These are phyloP conservation scores for Agrotis clavis DNA, from an alignment of 2,888 invertebrate genomes.

Conservation along the genomic window DNA sequence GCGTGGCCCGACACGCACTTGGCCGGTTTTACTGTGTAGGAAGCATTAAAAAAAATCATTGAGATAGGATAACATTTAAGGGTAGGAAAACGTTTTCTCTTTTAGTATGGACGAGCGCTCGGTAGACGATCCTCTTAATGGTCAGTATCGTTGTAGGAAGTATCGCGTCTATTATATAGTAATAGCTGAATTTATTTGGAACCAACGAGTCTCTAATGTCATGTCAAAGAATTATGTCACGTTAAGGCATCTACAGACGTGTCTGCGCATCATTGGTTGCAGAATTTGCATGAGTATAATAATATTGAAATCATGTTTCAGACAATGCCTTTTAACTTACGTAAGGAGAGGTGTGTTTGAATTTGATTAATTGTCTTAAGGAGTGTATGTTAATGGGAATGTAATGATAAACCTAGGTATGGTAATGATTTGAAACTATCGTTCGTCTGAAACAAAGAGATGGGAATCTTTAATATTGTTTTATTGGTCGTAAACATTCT, in stretches of 20 bases:
- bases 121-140: too few relatives aligned
- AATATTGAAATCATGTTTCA: constrained; percentile 19
- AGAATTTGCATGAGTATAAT: constrained; percentile 32
- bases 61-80: too few relatives aligned
- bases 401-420: not conserved
- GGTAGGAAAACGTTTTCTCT: too few relatives aligned
- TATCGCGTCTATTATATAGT: constrained; percentile 67
- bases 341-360: constrained; percentile 12
- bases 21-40: too few relatives aligned
- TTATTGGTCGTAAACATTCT: not conserved
- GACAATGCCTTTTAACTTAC: constrained; percentile 29
- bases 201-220: constrained; percentile 68
- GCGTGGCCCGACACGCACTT: too few relatives aligned
- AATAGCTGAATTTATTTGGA: constrained; percentile 73
- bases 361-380: constrained; percentile 11
- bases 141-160: too few relatives aligned
- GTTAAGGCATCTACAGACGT: constrained; percentile 44
- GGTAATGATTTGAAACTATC: not conserved
- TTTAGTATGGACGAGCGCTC: too few relatives aligned
- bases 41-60: too few relatives aligned
- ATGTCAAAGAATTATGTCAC: constrained; percentile 62
- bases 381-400: too few relatives aligned
- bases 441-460: not conserved
- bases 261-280: constrained; percentile 28
- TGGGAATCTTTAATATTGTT: not conserved